phyloP scores from a whole-genome alignment of 2,797 vertebrate species.

The Menidia menidia region DNA sequence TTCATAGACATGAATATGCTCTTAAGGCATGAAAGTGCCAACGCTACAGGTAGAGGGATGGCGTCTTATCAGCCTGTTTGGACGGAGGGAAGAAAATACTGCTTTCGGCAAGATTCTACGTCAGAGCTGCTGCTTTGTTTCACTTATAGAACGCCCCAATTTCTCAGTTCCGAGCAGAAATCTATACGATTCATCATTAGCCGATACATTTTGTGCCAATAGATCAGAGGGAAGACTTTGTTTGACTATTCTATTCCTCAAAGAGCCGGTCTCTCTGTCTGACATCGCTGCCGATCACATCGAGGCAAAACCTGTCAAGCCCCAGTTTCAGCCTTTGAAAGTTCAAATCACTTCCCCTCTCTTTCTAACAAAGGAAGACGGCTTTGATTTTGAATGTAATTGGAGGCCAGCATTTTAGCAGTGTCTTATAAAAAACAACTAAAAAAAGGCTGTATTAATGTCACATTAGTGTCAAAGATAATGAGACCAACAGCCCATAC shows the following conservation, averaged over 20 bases:
- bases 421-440: constrained; percentile 14
- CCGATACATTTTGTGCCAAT: constrained; percentile 37
- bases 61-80: constrained; percentile 48
- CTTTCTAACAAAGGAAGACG: constrained; percentile 45
- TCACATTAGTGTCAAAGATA: constrained; percentile 32
- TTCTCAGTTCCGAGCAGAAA: no score
- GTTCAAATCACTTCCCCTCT: constrained; percentile 44
- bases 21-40: constrained; percentile 42
- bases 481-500: not conserved
- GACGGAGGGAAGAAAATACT: constrained; percentile 34
- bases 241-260: constrained; percentile 63
- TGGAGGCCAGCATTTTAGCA: constrained; percentile 12
- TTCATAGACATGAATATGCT: constrained; percentile 46
- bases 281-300: constrained; percentile 65
- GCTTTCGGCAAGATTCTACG: constrained; percentile 36
- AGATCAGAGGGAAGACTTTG: constrained; percentile 45
- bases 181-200: not conserved
- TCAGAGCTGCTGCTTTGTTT: constrained; percentile 36
- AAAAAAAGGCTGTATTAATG: constrained; percentile 17
- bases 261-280: constrained; percentile 50
- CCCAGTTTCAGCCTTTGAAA: constrained; percentile 62
- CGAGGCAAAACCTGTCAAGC: constrained; percentile 47
- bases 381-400: constrained; percentile 52
- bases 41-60: not conserved
- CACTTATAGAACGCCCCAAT: not conserved